phyloP scores from a whole-genome alignment of 2,113 vertebrate genomes.

The Mastomys natalensis region DNA sequence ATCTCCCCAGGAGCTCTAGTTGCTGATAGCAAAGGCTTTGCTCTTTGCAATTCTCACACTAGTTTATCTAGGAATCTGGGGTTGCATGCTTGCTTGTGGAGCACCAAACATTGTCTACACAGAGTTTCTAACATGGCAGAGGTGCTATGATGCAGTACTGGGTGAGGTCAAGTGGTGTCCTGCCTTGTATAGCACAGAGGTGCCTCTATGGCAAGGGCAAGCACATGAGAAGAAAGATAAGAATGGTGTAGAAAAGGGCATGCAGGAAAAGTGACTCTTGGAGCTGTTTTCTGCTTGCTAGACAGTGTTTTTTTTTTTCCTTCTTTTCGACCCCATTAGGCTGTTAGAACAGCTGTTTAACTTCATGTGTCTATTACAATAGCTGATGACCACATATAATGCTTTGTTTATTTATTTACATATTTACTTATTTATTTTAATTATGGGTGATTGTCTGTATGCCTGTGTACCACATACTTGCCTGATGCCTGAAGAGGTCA shows the following conservation, averaged over 20 bases:
- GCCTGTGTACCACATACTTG: neutral
- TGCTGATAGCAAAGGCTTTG: rapidly evolving
- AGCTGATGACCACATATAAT: neutral
- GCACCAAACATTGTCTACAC: neutral
- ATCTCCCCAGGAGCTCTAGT: neutral
- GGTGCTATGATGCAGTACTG: rapidly evolving
- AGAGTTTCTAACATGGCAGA: rapidly evolving
- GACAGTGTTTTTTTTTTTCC: neutral
- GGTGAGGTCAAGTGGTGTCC: neutral
- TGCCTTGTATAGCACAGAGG: neutral
- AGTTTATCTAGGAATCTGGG: rapidly evolving
- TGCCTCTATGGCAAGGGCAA: too few species aligned
- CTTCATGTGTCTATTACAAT: neutral
- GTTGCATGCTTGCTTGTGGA: neutral
- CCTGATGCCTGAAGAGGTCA: neutral
- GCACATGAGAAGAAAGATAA: neutral
- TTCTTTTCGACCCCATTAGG: neutral
- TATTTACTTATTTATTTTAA: neutral
- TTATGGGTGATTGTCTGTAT: neutral
- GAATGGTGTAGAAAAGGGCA: rapidly evolving
- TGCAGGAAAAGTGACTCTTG: too few species aligned
- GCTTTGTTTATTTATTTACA: neutral
- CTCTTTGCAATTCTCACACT: neutral
- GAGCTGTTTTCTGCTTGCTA: neutral
- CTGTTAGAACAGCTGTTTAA: neutral